A percentile compares a stretch with the other conserved stretches of the same genome.
Conservation (phyloP, 1,140 invertebrate genomes). For the Littorina saxatilis region DNA sequence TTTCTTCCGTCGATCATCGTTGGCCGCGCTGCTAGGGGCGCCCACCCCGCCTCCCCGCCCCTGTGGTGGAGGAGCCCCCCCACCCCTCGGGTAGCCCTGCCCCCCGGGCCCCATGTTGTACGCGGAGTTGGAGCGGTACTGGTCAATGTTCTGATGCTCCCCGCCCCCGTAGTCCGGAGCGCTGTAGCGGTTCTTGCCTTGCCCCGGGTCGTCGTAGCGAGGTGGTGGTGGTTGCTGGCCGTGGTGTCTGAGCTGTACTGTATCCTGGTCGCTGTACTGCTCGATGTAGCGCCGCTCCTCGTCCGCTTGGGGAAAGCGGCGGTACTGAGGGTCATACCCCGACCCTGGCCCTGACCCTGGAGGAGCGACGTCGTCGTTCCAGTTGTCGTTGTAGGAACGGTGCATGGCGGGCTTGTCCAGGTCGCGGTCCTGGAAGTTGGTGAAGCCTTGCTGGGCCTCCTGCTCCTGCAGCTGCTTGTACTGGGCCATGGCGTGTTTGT, state of each 20-base stretch:
- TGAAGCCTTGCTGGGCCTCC: slow-evolving; percentile 12
- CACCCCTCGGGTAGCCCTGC: neutral
- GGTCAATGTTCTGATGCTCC: neutral
- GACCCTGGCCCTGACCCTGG: neutral
- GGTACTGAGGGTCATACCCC: neutral
- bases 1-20: slow-evolving; percentile 34
- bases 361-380: slow-evolving; percentile 17
- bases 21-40: slow-evolving; percentile 30
- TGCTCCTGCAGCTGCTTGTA: slow-evolving; percentile 40
- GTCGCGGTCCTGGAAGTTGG: neutral
- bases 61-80: neutral
- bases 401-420: slow-evolving; percentile 18
- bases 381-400: slow-evolving; percentile 23
- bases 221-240: neutral
- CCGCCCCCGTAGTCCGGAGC: neutral
- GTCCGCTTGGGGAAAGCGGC: neutral
- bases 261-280: slow-evolving; percentile 5
- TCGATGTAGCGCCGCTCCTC: slow-evolving; percentile 23
- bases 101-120: slow-evolving; percentile 35
- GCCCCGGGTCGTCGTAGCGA: neutral
- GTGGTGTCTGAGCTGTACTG: neutral
- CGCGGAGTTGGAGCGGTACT: slow-evolving; percentile 20
- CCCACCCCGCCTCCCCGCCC: slow-evolving; percentile 12
- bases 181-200: slow-evolving; percentile 24
- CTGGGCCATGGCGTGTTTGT: slow-evolving; percentile 38